Evolutionary conservation across 2,113 vertebrate species (phyloP).

Genomic region (Accipiter cooperii): DNA sequence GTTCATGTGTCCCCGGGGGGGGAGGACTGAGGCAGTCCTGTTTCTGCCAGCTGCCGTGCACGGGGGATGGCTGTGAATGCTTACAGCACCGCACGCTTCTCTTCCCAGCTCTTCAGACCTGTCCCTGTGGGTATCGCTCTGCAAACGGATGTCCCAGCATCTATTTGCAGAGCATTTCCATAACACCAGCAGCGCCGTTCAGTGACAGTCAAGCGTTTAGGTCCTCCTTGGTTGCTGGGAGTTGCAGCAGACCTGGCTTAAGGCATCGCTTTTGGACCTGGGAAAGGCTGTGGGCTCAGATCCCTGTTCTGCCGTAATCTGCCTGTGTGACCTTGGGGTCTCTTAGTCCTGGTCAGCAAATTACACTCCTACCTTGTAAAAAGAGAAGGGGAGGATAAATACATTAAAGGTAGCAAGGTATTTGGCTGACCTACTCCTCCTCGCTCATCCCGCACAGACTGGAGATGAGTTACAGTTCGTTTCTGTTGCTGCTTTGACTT

Average conservation of each 20-base stretch:
- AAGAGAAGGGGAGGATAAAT: not conserved
- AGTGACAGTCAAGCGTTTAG: fast-evolving
- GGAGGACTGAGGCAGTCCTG: not conserved
- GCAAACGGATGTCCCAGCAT: not conserved
- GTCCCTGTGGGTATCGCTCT: not conserved
- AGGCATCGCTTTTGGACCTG: not conserved
- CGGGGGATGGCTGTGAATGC: fast-evolving
- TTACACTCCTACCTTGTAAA: fast-evolving
- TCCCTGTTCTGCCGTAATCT: not conserved
- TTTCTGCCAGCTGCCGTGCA: not conserved
- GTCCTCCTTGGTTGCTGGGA: not conserved
- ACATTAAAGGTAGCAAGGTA: not conserved
- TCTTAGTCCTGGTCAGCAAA: not conserved
- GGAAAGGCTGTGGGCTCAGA: not conserved
- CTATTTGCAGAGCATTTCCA: not conserved
- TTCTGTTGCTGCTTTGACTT: not conserved
- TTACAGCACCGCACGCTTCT: fast-evolving
- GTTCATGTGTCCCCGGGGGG: fast-evolving
- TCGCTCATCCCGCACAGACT: fast-evolving
- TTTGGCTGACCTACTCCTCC: not conserved
- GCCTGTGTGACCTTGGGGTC: not conserved
- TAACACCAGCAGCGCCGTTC: fast-evolving
- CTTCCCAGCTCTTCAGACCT: not conserved
- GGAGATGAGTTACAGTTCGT: not conserved
- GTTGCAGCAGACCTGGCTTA: not conserved